These are phyloP conservation scores for Onthophagus taurus DNA, from an alignment of 1,140 invertebrate species.

Conservation along the genomic window DNA sequence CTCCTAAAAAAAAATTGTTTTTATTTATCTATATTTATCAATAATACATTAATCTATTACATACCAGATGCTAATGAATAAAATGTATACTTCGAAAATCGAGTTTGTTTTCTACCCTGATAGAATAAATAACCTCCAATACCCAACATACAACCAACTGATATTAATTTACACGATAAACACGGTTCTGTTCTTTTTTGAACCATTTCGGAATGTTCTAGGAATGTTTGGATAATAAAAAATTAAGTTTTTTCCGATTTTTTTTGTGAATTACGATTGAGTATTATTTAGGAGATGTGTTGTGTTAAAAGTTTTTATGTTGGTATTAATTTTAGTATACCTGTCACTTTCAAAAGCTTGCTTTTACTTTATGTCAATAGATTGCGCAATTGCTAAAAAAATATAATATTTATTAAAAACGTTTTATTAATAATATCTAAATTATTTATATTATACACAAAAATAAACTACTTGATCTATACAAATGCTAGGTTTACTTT, in stretches of 20 bases:
- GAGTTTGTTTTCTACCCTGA: not conserved
- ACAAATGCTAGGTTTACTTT: no score
- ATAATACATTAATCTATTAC: not conserved
- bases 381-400: no score
- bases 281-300: no score
- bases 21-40: not conserved
- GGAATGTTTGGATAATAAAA: not conserved
- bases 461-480: no score
- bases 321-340: no score
- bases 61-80: slow-evolving; percentile 8
- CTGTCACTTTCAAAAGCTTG: no score
- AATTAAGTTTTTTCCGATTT: not conserved
- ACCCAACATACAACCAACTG: slow-evolving; percentile 5
- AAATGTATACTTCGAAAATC: slow-evolving; percentile 2
- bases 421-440: no score
- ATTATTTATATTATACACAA: no score
- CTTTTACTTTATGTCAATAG: no score
- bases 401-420: no score
- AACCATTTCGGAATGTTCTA: not conserved
- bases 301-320: no score
- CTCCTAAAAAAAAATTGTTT: slow-evolving; percentile 19
- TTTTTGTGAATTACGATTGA: not conserved
- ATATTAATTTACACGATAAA: slow-evolving; percentile 14
- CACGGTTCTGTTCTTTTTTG: slow-evolving; percentile 5
- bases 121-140: slow-evolving; percentile 15